These are phyloP conservation scores for Heliornis fulica DNA, from an alignment of 2,113 vertebrate genomes.

Conservation along the genomic window DNA sequence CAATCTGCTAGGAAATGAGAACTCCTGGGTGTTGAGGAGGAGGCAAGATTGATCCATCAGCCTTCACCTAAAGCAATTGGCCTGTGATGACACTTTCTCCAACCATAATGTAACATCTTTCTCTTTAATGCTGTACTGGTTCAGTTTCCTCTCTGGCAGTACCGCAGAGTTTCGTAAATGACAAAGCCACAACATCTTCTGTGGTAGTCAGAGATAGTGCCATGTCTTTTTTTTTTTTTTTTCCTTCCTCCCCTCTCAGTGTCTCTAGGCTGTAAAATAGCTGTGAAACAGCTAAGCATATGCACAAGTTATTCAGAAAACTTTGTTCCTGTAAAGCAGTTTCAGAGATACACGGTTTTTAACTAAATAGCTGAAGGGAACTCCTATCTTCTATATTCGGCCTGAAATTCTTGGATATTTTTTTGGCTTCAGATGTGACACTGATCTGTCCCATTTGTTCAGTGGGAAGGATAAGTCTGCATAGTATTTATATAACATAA, in stretches of 20 bases:
- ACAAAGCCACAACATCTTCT: neutral
- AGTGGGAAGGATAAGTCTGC: slow-evolving; percentile 17
- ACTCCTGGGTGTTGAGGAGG: neutral
- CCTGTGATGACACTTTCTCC: neutral
- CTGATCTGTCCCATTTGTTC: neutral
- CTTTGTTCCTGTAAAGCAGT: neutral
- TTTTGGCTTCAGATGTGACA: slow-evolving; percentile 1
- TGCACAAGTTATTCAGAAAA: neutral
- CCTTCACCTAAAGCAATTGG: neutral
- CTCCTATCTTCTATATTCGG: neutral
- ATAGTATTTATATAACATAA: neutral
- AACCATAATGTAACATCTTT: neutral
- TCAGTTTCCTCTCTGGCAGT: neutral
- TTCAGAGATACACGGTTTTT: neutral
- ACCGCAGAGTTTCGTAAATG: neutral
- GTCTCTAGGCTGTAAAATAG: slow-evolving; percentile 11
- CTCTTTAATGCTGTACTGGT: neutral
- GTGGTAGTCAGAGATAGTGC: neutral
- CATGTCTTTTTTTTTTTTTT: neutral
- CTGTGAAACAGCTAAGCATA: neutral
- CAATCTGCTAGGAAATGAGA: neutral
- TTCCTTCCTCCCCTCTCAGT: neutral
- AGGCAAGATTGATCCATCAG: neutral
- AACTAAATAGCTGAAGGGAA: neutral
- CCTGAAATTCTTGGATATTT: slow-evolving; percentile 5